Base-by-base conservation (phyloP, 2,113 vertebrate genomes). In the Eolophus roseicapilla region DNA sequence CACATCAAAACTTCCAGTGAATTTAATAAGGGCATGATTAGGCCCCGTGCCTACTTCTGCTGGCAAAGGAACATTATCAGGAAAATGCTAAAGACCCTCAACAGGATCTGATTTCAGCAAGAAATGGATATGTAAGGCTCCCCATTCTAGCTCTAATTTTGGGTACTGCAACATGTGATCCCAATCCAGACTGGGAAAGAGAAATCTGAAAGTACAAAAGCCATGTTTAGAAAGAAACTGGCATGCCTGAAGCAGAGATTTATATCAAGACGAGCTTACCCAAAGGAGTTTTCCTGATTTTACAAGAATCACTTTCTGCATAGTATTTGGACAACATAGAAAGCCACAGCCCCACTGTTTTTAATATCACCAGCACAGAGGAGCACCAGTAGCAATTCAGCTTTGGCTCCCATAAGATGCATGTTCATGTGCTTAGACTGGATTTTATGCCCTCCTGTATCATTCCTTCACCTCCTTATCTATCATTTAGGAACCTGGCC, bases 1-100 rank as follows among this genome's bases (percentile, higher is more conserved):
- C 94, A 92, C 82, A 94, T 92, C 85, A 96, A 94, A 97, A 95
- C 85, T 83, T 70, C 13, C 68, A 94, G 27, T 41, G 43, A 83
- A 24, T 96, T 95, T 95, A 88, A 90, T 86, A 68, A 81, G 68
- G 63, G 50, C 82, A 86, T 28, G 55, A 81, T 96, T 86, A 83
- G 91, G 90, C 86, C 29, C 65, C 0, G 3, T 82, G 95, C 91
- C 93, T 77, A 68, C 46, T 69, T 89, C 52, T 92, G 62, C 80
- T 95, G 91, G 93, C 86, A 84, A 76, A 71, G 74, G 25, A 82
- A 13, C 44, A 68, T 73, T 90, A 92, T 86, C 90, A 95, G 79
- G 83, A 92, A 96, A 90, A 77, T 29, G 33, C 24, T 93, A 71
- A 88, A 86, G 70, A 83, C 55, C 44, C 73, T 88, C 86, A 65